Conservation (phyloP, 2,113 vertebrate genomes). For the Labrus mixtus region DNA sequence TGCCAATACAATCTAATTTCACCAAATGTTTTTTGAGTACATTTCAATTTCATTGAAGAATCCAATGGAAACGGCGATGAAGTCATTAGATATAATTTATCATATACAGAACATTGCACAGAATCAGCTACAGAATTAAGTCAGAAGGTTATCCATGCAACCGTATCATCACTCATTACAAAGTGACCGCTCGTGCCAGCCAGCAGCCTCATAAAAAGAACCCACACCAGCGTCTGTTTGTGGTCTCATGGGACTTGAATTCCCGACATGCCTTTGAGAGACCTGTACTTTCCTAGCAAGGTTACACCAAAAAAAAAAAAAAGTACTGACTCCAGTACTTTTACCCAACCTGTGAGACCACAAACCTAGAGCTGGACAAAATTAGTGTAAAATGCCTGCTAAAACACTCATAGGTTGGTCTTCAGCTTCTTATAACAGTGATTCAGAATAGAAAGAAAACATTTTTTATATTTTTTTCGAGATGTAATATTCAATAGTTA, state of each 20-base stretch:
- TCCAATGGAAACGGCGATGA: neutral
- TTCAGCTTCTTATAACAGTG: neutral
- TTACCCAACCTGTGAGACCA: neutral
- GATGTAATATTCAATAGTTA: constrained; percentile 12
- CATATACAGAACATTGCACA: constrained; percentile 1
- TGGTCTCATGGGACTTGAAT: constrained; percentile 21
- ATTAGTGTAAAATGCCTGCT: neutral
- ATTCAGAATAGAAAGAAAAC: neutral
- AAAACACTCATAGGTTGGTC: neutral
- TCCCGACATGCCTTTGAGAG: neutral
- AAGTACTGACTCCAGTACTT: neutral
- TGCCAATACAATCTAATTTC: constrained; percentile 23
- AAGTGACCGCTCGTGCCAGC: constrained; percentile 32
- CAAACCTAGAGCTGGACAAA: neutral
- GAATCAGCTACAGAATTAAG: neutral
- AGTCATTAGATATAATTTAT: constrained; percentile 29
- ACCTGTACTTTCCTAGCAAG: constrained; percentile 23
- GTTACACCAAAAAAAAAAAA: constrained; percentile 10
- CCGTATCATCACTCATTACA: constrained; percentile 21
- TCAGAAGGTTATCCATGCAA: constrained; percentile 34
- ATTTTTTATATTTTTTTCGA: neutral
- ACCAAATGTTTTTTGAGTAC: constrained; percentile 6
- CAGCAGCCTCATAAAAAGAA: constrained; percentile 25
- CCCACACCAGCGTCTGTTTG: constrained; percentile 7
- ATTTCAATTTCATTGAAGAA: too few species aligned